Evolutionary conservation across 53 echinoderm and acorn worm genomes (phyloP), one percentile per base, ranked within the genome.

Genomic region (Echinarachnius parma): DNA sequence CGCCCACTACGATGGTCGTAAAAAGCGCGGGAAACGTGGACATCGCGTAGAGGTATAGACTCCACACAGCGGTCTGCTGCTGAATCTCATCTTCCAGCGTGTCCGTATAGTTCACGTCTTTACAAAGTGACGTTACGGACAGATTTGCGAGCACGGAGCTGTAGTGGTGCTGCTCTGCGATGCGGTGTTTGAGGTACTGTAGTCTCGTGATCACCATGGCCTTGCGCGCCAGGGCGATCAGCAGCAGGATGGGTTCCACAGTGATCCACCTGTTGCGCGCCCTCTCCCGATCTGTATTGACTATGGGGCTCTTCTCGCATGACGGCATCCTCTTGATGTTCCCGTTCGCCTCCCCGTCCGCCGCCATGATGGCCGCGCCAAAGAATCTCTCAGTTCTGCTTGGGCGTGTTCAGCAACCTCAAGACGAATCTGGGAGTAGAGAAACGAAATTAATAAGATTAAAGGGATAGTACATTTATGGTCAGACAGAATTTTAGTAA

Each of bases 51-150:
- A 82, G 77, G 64, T 50, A 77, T 21, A 86, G 28, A 61, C 77
- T 50, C 86, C 86, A 86, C 0, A 78, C 67, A 21, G 86, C 81
- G 4, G 86, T 77, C 66, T 77, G 36, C 47, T 75, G 71, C 61
- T 86, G 86, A 24, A 86, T 78, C 47, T 45, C 46, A 48, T 77
- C 76, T 31, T 86, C 53, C 10, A 86, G 61, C 15, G 60, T 75
- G 15, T 72, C 76, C 5, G 81, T 68, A 60, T 45, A 54, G 46
- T 80, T 68, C 22, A 53, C 47, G 29, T 78, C 65, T 1, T 65
- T 53, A n/a, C 68, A 72, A 3, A 72, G 74, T 25, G 74, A 72
- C 54, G 74, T 21, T 57, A 72, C 74, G 9, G 74, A 72, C 9
- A 72, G 74, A 25, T 72, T 72, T 1, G 74, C 74, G 28, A 72